Percentiles rank a stretch among this genome's conserved stretches.
phyloP scores from a whole-genome alignment of 2,113 vertebrate genomes.

The Empidonax traillii region DNA sequence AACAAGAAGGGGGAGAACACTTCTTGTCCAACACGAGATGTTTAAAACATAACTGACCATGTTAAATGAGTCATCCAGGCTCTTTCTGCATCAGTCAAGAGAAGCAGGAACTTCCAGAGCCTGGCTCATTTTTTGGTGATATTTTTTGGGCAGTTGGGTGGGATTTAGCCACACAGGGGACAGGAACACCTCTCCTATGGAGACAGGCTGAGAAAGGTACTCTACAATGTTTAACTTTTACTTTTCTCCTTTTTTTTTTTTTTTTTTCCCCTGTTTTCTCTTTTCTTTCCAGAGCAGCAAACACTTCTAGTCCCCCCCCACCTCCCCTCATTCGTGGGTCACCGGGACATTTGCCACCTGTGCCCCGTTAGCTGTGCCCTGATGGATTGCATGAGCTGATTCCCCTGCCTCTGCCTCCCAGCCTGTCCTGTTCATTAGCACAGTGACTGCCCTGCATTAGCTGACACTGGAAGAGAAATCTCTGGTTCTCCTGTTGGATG shows the following conservation, averaged over 20 bases:
- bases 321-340: not conserved
- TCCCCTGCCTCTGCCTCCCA: not conserved
- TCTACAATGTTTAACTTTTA: not conserved
- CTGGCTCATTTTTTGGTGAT: not conserved
- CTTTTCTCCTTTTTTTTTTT: not conserved
- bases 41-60: not conserved
- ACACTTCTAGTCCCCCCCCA: not conserved
- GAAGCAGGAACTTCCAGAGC: not conserved
- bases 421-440: constrained; percentile 34
- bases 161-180: not conserved
- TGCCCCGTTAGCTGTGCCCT: not conserved
- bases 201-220: not conserved
- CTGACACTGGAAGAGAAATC: not conserved
- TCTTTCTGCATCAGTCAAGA: not conserved
- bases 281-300: not conserved
- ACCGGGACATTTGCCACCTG: not conserved
- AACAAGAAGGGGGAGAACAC: not conserved
- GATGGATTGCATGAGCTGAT: not conserved
- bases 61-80: not conserved
- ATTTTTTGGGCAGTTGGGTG: not conserved
- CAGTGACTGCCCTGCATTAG: constrained; percentile 12
- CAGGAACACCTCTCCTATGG: not conserved
- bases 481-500: not conserved
- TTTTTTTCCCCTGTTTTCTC: not conserved
- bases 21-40: not conserved